Evolutionary conservation across 2,797 vertebrate genomes (phyloP).

Genomic region (Ctenopoma multispine): DNA sequence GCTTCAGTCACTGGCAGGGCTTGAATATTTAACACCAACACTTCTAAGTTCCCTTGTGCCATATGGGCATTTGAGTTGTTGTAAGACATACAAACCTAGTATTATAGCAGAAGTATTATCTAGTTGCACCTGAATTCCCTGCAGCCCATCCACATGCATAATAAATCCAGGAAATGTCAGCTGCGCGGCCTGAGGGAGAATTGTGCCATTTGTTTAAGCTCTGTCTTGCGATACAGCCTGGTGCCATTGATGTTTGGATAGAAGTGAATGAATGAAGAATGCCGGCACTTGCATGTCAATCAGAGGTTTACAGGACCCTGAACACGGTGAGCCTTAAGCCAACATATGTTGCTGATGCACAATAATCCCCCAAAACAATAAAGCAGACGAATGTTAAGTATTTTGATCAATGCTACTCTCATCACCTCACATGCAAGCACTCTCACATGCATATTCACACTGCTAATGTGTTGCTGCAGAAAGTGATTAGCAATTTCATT

Average conservation of each 20-base stretch:
- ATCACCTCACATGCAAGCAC: conserved; percentile 31
- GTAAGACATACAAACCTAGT: conserved; percentile 74
- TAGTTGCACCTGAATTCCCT: conserved; percentile 81
- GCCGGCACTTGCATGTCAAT: conserved; percentile 75
- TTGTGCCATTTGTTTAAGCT: conserved; percentile 83
- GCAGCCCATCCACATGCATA: conserved; percentile 80
- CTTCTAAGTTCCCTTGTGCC: conserved; percentile 54
- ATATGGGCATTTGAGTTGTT: conserved; percentile 76
- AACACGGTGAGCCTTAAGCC: conserved; percentile 69
- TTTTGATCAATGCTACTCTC: conserved; percentile 64
- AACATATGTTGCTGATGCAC: conserved; percentile 65
- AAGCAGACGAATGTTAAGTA: conserved; percentile 53
- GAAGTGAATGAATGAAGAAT: conserved; percentile 82
- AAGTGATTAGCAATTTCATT: conserved; percentile 75
- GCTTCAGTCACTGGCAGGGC: conserved; percentile 42
- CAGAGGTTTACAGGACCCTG: conserved; percentile 66
- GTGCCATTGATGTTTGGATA: conserved; percentile 81
- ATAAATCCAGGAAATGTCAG: conserved; percentile 81
- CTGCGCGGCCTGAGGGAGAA: conserved; percentile 75
- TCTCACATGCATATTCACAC: conserved; percentile 43
- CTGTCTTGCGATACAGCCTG: conserved; percentile 72
- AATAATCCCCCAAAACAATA: conserved; percentile 58
- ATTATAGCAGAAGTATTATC: conserved; percentile 76
- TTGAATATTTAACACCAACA: conserved; percentile 65
- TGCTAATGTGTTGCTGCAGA: conserved; percentile 57